Evolutionary conservation across 2,113 vertebrate species (phyloP), one percentile per base, ranked within the genome.

Genomic region (pig (Sus scrofa)): DNA sequence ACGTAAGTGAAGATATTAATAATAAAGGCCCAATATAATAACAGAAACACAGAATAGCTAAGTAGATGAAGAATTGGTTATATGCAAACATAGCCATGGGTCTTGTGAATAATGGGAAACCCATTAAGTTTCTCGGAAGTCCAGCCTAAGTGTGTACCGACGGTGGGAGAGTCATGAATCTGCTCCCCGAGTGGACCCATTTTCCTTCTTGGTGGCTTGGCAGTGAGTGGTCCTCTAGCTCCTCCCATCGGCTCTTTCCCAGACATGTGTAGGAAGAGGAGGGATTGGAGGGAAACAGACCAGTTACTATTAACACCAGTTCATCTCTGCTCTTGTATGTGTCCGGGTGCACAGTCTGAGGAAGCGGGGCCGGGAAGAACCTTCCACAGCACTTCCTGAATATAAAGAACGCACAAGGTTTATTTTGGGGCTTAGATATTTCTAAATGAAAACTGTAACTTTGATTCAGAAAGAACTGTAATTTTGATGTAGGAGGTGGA

Each of bases 271-370:
- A 12, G 52, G 56, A 32, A 62, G 1, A 34, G 60, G n/a, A 70
- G 44, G 19, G 22, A 13, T 30, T 1, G 4, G 11, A 74, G 58
- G 58, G 52, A 37, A 68, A 50, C 50, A 37, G 20, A 4, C 20
- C 3, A 1, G 22, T 26, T 65, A 26, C 60, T 39, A 11, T 34
- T 1, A 58, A 34, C 65, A 39, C 14, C 37, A 34, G 0, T 18
- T 2, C 10, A 2, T 13, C 37, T n/a, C 0, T 44, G 71, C 26
- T 34, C 0, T 81, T 58, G 71, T 26, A 2, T 39, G 8, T 24
- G 19, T 16, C 1, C 52, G 5, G 63, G 37, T 34, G 56, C 3
- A 12, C 1, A 39, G 16, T 30, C 22, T 2, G 1, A 3, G 27
- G 27, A 34, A n/a, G 9, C n/a, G 1, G 3, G 15, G 20, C 6